phyloP scores from a whole-genome alignment of 1,140 invertebrate species.

The Caenorhabditis remanei region DNA sequence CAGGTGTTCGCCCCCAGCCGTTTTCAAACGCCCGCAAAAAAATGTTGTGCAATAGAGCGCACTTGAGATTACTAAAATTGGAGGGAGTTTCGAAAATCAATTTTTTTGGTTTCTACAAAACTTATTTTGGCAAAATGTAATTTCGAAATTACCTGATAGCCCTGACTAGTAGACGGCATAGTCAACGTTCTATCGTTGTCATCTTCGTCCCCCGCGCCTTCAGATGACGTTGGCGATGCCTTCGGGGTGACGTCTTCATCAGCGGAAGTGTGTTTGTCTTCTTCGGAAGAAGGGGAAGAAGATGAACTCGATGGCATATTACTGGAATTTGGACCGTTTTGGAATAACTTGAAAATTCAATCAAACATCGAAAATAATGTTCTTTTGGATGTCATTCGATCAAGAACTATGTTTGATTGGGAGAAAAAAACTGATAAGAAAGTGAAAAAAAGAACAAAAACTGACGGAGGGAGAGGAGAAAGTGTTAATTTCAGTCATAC shows the following conservation, averaged over 20 bases:
- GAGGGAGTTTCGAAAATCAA: neutral
- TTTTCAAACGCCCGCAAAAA: neutral
- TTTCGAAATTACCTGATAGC: neutral
- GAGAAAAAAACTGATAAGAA: neutral
- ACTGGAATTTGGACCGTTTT: neutral
- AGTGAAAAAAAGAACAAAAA: neutral
- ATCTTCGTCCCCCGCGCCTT: neutral
- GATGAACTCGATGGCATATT: conserved; percentile 21
- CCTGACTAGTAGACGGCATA: conserved; percentile 34
- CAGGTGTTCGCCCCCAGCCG: neutral
- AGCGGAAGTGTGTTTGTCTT: conserved; percentile 7
- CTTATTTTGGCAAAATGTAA: neutral
- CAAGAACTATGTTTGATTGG: neutral
- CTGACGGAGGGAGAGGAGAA: neutral
- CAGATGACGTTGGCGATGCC: conserved; percentile 5
- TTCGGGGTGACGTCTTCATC: conserved; percentile 45
- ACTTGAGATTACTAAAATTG: neutral
- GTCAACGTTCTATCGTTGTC: conserved; percentile 40
- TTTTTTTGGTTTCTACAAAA: neutral
- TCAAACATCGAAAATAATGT: conserved; percentile 12
- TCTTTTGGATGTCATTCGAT: neutral
- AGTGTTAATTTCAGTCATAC: neutral
- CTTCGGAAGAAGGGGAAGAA: conserved; percentile 20
- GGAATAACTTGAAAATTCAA: neutral
- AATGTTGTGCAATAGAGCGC: neutral